Evolutionary conservation across 1,140 invertebrate species (phyloP), one percentile per base, ranked within the genome.

Genomic region (Vanessa tameamea): DNA sequence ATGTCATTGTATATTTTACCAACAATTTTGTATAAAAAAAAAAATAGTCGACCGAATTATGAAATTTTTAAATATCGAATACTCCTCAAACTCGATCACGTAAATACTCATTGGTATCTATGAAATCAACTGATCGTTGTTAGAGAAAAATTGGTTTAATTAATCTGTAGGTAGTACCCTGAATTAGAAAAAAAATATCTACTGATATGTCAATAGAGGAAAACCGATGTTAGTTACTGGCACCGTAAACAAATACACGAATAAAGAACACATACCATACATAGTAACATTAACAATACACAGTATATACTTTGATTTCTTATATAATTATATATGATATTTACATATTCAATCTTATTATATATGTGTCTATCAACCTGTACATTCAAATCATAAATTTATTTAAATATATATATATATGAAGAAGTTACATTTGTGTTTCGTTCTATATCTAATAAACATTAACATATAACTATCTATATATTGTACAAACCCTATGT

Each of bases 171-270:
- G 43, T 26, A 61, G 57, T 61, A 61, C 57, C 57, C 57, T 37
- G 57, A 61, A 37, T 51, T 50, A 20, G 6, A 13, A 77, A 72
- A 73, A 64, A 72, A 77, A 74, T 69, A 70, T 71, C 78, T 76
- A 78, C 77, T 82, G 83, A 87, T 84, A 86, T 86, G 82, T 83
- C 67, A 69, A 66, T 78, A 77, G 73, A 78, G 66, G 65, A 79
- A 79, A 81, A 78, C 68, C 73, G 37, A 65, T 47, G 50, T 71
- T 79, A 79, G 76, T 76, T 82, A 84, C 85, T 84, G 84, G 79
- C 82, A 87, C 83, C 78, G 55, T 79, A 80, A 80, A 81, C 78
- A 82, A 85, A 78, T 83, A 81, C 61, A 78, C 69, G 57, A 61
- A 61, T 61, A 43, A 61, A 37, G 31, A 26, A 71, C 55, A 50